phyloP scores from a whole-genome alignment of 2,797 vertebrate species.

The Carcharodon carcharias region DNA sequence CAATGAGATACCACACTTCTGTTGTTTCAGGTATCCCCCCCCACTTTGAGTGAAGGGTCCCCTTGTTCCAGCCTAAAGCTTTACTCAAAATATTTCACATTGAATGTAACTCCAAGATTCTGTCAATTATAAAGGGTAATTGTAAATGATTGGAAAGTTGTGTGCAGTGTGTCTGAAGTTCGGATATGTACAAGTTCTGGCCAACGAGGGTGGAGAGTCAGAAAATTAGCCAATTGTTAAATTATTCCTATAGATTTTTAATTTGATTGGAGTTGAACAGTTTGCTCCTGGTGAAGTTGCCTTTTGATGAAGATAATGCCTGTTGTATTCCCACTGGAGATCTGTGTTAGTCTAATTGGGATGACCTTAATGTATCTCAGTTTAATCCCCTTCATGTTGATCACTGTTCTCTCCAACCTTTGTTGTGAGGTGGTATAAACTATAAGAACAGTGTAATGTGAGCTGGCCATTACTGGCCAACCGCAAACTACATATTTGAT shows the following conservation, averaged over 20 bases:
- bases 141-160: background rate
- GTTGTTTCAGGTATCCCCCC: background rate
- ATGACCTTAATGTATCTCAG: background rate
- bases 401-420: constrained; percentile 15
- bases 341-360: background rate
- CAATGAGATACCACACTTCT: background rate
- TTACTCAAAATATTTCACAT: background rate
- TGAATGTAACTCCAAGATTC: background rate
- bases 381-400: background rate
- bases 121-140: background rate
- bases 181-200: background rate
- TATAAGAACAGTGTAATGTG: background rate
- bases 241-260: background rate
- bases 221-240: background rate
- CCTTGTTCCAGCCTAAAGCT: background rate
- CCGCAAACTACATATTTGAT: constrained; percentile 1
- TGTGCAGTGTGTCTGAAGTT: background rate
- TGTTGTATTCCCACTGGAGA: background rate
- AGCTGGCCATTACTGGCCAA: constrained; percentile 17
- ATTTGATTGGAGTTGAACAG: background rate
- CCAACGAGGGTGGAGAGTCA: background rate
- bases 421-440: background rate
- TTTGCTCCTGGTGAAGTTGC: background rate
- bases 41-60: background rate
- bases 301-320: background rate